Conservation (phyloP, 2,113 vertebrate species). For the Mirza zaza region DNA sequence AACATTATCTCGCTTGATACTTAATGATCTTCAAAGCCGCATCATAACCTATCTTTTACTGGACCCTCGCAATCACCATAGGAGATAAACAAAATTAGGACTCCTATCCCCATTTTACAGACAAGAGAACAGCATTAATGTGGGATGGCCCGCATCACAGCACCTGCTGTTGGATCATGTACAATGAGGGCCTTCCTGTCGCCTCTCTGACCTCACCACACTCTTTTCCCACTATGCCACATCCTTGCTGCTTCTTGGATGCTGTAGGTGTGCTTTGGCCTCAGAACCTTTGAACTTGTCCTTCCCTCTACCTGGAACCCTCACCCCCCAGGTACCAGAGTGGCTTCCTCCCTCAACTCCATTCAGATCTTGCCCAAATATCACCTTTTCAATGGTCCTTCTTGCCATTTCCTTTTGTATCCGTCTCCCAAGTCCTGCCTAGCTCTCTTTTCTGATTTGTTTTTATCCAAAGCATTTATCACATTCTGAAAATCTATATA, state of each 20-base stretch:
- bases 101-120: not conserved
- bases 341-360: not conserved
- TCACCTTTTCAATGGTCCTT: not conserved
- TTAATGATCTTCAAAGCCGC: not conserved
- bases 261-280: fast-evolving
- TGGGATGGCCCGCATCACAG: not conserved
- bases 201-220: not conserved
- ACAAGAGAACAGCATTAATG: not conserved
- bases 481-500: not conserved
- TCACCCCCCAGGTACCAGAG: not conserved
- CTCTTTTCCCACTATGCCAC: not conserved
- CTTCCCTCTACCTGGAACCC: not conserved
- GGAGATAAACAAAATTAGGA: not conserved
- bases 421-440: no score
- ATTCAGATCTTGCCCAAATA: not conserved
- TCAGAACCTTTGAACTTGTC: fast-evolving
- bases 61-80: not conserved
- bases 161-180: fast-evolving
- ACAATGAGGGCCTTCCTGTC: not conserved
- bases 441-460: not conserved
- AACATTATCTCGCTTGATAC: not conserved
- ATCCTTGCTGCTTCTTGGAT: not conserved
- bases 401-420: not conserved
- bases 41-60: not conserved
- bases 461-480: not conserved